Evolutionary conservation across 1,140 invertebrate species (phyloP).

Genomic region (Drosophila bocki): DNA sequence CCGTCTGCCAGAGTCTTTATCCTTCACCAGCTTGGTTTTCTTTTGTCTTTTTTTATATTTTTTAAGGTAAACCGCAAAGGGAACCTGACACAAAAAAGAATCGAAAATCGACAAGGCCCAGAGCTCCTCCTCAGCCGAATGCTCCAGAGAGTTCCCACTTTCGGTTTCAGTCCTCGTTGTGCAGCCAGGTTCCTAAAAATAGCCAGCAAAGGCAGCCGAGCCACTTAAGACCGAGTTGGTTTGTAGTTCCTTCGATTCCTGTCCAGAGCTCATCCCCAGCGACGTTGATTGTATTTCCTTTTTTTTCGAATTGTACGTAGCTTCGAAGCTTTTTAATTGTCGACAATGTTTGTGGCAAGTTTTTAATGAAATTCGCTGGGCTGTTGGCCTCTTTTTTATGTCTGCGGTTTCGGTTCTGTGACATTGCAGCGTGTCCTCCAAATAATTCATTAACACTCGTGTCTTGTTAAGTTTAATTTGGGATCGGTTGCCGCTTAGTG

Average conservation of each 20-base stretch:
- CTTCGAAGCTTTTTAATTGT: constrained; percentile 71
- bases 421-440: constrained; percentile 80
- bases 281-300: constrained; percentile 31
- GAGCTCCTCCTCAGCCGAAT: constrained; percentile 24
- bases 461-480: constrained; percentile 81
- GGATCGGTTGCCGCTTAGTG: constrained; percentile 24
- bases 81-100: constrained; percentile 18
- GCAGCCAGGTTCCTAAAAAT: constrained; percentile 67
- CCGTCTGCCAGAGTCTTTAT: not conserved
- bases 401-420: constrained; percentile 44
- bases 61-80: constrained; percentile 37
- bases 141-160: constrained; percentile 77
- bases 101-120: constrained; percentile 19
- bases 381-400: constrained; percentile 43
- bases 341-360: constrained; percentile 81
- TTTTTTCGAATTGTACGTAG: constrained; percentile 15
- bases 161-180: constrained; percentile 68
- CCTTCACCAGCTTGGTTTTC: constrained; percentile 2
- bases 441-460: constrained; percentile 84
- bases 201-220: constrained; percentile 43
- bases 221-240: constrained; percentile 52
- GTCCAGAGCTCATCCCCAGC: constrained; percentile 48
- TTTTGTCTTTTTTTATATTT: not conserved
- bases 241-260: constrained; percentile 14
- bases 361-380: constrained; percentile 80